Evolutionary conservation across 2,797 vertebrate species (phyloP).

Genomic region (Enteromius afrohamiltoni): DNA sequence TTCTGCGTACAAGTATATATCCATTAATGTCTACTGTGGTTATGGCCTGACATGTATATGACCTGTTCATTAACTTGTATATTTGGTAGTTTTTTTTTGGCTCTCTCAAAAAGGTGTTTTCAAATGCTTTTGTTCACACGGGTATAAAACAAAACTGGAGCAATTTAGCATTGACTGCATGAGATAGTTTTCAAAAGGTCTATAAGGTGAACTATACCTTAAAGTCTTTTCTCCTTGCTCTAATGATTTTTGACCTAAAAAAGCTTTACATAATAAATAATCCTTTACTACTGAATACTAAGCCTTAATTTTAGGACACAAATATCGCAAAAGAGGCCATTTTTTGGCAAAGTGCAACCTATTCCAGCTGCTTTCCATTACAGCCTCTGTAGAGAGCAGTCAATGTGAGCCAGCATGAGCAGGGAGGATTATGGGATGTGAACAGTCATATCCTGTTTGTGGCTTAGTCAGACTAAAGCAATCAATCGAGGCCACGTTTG

Average conservation of each 20-base stretch:
- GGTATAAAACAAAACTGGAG: not conserved
- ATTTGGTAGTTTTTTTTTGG: not conserved
- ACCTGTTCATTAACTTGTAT: not conserved
- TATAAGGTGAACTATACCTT: not conserved
- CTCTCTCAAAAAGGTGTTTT: not conserved
- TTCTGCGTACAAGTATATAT: not conserved
- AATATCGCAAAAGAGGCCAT: not conserved
- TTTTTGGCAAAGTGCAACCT: not conserved
- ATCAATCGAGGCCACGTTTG: constrained; percentile 41
- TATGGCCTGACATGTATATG: not conserved
- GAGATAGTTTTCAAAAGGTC: not conserved
- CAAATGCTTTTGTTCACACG: not conserved
- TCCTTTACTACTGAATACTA: not conserved
- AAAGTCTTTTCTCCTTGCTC: not conserved
- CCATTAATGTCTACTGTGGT: not conserved
- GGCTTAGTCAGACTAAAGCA: constrained; percentile 56
- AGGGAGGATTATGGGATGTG: constrained; percentile 46
- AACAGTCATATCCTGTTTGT: constrained; percentile 39
- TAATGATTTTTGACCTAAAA: not conserved
- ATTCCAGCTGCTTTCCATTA: constrained; percentile 18
- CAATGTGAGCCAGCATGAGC: constrained; percentile 35
- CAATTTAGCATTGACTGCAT: not conserved
- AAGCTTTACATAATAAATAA: not conserved
- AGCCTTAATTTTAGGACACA: not conserved
- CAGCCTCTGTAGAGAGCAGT: constrained; percentile 14